These are phyloP conservation scores for Cyanoliseus patagonus DNA, from an alignment of 2,113 vertebrate genomes.

Conservation along the genomic window DNA sequence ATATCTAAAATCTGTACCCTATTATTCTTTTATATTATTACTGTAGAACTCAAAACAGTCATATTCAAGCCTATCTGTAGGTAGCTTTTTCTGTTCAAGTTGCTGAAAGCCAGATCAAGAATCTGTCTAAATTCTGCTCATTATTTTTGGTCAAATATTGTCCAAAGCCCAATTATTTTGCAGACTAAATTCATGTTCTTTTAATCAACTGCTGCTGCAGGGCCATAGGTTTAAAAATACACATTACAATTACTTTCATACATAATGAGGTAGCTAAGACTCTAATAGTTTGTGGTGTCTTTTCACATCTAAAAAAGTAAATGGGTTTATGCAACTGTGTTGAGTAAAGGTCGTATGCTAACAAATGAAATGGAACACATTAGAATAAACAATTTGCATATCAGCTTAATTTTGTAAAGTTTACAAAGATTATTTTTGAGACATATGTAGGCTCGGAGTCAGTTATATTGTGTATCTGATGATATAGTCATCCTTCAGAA, in stretches of 20 bases:
- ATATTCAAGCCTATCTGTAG: slow-evolving; percentile 63
- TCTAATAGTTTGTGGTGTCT: slow-evolving; percentile 60
- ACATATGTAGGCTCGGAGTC: slow-evolving; percentile 9
- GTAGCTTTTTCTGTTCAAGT: slow-evolving; percentile 67
- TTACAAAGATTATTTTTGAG: slow-evolving; percentile 56
- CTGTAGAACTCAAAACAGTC: slow-evolving; percentile 61
- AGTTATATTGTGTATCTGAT: slow-evolving; percentile 13
- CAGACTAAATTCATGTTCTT: slow-evolving; percentile 57
- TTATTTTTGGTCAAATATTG: slow-evolving; percentile 74
- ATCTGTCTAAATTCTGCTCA: slow-evolving; percentile 75
- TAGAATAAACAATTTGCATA: slow-evolving; percentile 12
- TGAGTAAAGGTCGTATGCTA: slow-evolving; percentile 60
- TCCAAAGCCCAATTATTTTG: slow-evolving; percentile 63
- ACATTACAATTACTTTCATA: slow-evolving; percentile 47
- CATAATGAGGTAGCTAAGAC: slow-evolving; percentile 5
- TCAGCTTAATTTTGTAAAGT: slow-evolving; percentile 38
- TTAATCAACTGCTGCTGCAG: slow-evolving; percentile 61
- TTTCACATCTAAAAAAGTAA: slow-evolving; percentile 66
- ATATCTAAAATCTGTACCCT: slow-evolving; percentile 50
- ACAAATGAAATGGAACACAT: slow-evolving; percentile 36
- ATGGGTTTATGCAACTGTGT: slow-evolving; percentile 64
- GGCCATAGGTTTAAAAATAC: slow-evolving; percentile 55
- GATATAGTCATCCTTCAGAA: not conserved
- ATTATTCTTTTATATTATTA: slow-evolving; percentile 62
- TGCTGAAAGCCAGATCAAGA: slow-evolving; percentile 70